Base-by-base conservation (phyloP, 2,888 invertebrate genomes). In the Disparrhopalites patrizii region DNA sequence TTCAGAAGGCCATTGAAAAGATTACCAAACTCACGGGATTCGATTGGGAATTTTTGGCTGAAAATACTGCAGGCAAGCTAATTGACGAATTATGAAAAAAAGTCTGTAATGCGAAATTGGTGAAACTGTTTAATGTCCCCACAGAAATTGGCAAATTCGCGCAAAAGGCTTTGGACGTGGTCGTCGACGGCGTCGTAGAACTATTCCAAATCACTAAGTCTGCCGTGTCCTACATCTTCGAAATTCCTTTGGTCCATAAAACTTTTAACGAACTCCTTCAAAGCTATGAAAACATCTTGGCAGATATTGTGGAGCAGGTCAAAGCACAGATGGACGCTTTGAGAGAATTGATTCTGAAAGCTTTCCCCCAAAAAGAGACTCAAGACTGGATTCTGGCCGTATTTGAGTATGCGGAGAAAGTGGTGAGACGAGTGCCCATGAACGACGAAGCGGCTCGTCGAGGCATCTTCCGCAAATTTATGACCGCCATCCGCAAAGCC, bases 401-500 rank as follows among this genome's bases (percentile, higher is more conserved):
- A 43, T 82, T 83, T 68, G 80, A 81, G 8, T 91, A 90, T 78
- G 75, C 83, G 0, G 89, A 90, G 76, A 86, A 86, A 82, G 87
- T 87, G 81, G 77, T 88, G 27, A 82, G 79, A 55, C 80, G 83
- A 56, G 80, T 85, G 75, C 77, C 81, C 70, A 81, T 86, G 0
- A 85, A 90, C 75, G 88, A 90, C 73, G 76, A 81, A 1, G 83
- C 82, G 63, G 84, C 86, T 64, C 76, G 89, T 0, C 84, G 86
- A 70, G 82, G 81, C n/a, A 81, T 91, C 5, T 84, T 83, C 75
- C 79, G 82, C 60, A 82, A 84, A 62, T 78, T 85, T 3, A 72
- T 85, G 0, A 79, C 81, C 15, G 86, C 87, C 0, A 57, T 85
- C n/a, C 82, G 83, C 2, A 18, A 78, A 80, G 67, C 79, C 81